phyloP scores from a whole-genome alignment of 2,888 invertebrate species.

The Biston stratarius region DNA sequence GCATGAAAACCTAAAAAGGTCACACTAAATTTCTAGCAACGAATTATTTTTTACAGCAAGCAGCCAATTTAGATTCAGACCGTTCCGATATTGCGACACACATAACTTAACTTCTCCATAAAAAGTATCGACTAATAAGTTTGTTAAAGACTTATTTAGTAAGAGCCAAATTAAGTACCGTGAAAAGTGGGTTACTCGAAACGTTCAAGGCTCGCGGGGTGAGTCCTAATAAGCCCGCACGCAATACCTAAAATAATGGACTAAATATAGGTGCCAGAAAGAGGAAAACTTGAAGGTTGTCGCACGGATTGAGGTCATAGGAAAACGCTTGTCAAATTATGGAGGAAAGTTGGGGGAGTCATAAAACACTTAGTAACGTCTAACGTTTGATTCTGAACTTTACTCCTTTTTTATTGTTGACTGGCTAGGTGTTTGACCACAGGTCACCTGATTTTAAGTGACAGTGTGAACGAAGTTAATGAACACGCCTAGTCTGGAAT shows the following conservation, averaged over 20 bases:
- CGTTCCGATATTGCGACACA: slow-evolving; percentile 17
- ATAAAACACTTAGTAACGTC: slow-evolving; percentile 16
- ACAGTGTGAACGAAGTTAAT: too few species aligned
- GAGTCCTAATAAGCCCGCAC: slow-evolving; percentile 33
- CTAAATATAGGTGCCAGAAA: slow-evolving; percentile 46
- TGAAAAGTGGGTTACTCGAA: slow-evolving; percentile 33
- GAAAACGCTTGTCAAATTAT: slow-evolving; percentile 27
- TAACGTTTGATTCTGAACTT: slow-evolving; percentile 6
- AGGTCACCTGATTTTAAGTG: too few species aligned
- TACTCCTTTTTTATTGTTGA: background rate
- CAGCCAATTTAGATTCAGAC: slow-evolving; percentile 14
- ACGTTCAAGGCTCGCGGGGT: slow-evolving; percentile 23
- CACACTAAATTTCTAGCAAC: slow-evolving; percentile 12
- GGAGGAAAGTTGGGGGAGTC: slow-evolving; percentile 9
- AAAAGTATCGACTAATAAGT: slow-evolving; percentile 26
- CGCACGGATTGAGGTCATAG: slow-evolving; percentile 55
- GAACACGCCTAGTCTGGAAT: too few species aligned
- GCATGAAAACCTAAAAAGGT: slow-evolving; percentile 16
- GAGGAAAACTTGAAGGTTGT: slow-evolving; percentile 48
- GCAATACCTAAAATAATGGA: slow-evolving; percentile 44
- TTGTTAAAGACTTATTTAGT: slow-evolving; percentile 29
- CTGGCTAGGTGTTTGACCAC: too few species aligned
- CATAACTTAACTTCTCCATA: slow-evolving; percentile 20
- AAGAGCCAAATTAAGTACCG: slow-evolving; percentile 32
- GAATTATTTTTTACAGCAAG: slow-evolving; percentile 5